Evolutionary conservation across 2,797 vertebrate genomes (phyloP), one percentile per base, ranked within the genome.

Genomic region (Gymnothorax reevesii): DNA sequence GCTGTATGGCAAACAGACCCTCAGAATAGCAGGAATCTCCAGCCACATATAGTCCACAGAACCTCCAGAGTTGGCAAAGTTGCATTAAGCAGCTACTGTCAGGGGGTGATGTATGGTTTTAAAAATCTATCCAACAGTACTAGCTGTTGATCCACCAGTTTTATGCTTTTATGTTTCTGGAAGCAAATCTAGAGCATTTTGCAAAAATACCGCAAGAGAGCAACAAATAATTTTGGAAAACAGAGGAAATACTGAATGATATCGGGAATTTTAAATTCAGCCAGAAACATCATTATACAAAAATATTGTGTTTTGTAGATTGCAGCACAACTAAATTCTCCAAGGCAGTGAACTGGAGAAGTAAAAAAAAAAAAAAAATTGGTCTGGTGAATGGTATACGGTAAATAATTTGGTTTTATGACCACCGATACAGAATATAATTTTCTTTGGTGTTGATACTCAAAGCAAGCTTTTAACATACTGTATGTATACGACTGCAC

Each of bases 61-160:
- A 49, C 25, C 42, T 84, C 71, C 69, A 71, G 42, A 25, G 54
- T 25, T 27, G 80, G 22, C 54, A 55, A 9, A 82, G 20, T 3
- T 3, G n/a, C 52, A 82, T 13, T 3, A 6, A 57, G 20, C 33
- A 84, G 83, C 27, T 83, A 82, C 79, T 55, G 79, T 54, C 55
- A 82, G 20, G 69, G 25, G 73, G 20, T 49, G 73, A 42, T 49
- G 27, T 2, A 73, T 73, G n/a, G 71, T 73, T 33, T 27, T 42
- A 42, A 73, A 17, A 7, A 42, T 13, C 13, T 33, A 15, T 15
- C 22, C 60, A 62, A 73, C 12, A 42, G 15, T 13, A 77, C 27
- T 42, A 77, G 89, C 64, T 33, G 62, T 64, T 22, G 89, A 92
- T 91, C 5, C 33, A 20, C 57, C 62, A 57, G 22, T 12, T 82